Conservation (phyloP, 2,113 vertebrate genomes). For the Saiga tatarica region DNA sequence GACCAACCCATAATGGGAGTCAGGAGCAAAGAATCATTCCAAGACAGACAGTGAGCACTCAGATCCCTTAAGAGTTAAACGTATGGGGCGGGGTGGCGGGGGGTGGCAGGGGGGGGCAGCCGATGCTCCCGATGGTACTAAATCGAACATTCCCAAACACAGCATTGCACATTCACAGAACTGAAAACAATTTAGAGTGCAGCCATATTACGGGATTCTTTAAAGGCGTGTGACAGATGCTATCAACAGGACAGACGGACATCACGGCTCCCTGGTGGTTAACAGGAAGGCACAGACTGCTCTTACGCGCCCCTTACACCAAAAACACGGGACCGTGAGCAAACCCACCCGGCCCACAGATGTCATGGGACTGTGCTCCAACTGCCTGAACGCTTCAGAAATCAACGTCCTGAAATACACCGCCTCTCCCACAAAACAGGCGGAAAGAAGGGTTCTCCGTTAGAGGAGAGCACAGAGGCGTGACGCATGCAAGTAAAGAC, state of each 20-base stretch:
- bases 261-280: accelerated
- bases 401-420: not conserved
- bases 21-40: not conserved
- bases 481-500: accelerated
- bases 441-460: not conserved
- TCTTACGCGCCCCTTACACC: accelerated
- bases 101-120: too few species aligned
- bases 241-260: accelerated
- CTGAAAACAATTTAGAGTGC: accelerated
- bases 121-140: not conserved
- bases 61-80: not conserved
- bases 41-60: not conserved
- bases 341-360: not conserved
- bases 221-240: accelerated
- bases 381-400: not conserved
- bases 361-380: accelerated
- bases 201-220: accelerated
- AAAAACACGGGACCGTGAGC: not conserved
- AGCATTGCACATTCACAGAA: not conserved
- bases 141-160: not conserved
- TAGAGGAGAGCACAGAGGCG: not conserved
- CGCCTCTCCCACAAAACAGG: too few species aligned
- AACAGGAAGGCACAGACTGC: not conserved
- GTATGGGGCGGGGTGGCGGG: accelerated
- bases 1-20: not conserved